Conservation (phyloP, 2,797 vertebrate genomes). For the Eptatretus atami region DNA sequence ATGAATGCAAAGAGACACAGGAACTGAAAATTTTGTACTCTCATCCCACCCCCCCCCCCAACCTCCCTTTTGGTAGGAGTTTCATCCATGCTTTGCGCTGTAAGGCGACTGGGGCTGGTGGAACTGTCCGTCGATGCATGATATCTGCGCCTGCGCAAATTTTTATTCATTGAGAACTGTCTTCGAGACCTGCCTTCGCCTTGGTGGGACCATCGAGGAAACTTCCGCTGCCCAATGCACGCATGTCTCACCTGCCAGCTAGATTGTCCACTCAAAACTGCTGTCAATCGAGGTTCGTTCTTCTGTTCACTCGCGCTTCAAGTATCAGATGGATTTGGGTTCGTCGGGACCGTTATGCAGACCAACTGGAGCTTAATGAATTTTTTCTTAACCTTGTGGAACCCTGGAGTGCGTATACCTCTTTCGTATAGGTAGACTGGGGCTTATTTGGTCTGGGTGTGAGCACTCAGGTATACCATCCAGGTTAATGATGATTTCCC, state of each 20-base stretch:
- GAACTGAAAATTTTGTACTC: too few relatives aligned
- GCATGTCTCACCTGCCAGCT: constrained; percentile 65
- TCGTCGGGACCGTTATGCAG: too few relatives aligned
- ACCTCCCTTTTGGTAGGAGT: constrained; percentile 20
- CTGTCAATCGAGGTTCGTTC: constrained; percentile 36
- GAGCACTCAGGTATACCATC: too few relatives aligned
- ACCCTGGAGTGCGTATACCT: too few relatives aligned
- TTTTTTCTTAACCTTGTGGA: too few relatives aligned
- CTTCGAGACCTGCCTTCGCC: constrained; percentile 30
- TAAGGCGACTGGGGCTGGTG: constrained; percentile 31
- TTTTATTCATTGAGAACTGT: constrained; percentile 79
- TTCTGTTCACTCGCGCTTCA: too few relatives aligned
- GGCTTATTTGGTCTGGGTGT: too few relatives aligned
- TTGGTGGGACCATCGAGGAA: constrained; percentile 56
- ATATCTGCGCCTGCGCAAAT: constrained; percentile 52
- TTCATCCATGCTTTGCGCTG: constrained; percentile 61
- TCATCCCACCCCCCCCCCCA: constrained; percentile 4
- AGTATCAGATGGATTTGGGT: too few relatives aligned
- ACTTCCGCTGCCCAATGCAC: constrained; percentile 77
- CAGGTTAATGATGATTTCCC: too few relatives aligned
- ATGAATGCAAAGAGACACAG: too few relatives aligned
- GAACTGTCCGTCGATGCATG: constrained; percentile 40
- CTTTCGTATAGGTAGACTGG: too few relatives aligned
- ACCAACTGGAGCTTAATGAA: too few relatives aligned
- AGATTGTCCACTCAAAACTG: constrained; percentile 28